Conservation (phyloP, 2,797 vertebrate species). For the Pelobates cultripes region DNA sequence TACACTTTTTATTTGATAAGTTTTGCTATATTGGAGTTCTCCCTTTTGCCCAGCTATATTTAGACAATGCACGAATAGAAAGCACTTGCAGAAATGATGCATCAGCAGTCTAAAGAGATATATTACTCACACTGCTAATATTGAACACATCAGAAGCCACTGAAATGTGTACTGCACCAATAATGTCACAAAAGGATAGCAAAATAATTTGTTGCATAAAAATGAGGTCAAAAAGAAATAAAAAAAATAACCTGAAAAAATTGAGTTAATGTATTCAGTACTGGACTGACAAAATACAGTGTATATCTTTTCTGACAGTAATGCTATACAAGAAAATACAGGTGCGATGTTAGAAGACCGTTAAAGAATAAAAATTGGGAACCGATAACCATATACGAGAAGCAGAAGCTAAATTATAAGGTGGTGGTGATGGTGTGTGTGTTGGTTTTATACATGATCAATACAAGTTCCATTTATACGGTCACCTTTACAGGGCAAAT, state of each 20-base stretch:
- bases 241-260: neutral
- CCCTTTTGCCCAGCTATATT: slow-evolving; percentile 48
- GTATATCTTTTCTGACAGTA: neutral
- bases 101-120: slow-evolving; percentile 50
- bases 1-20: slow-evolving; percentile 2
- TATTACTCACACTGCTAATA: slow-evolving; percentile 52
- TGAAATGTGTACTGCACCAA: slow-evolving; percentile 46
- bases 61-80: slow-evolving; percentile 46
- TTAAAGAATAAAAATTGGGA: neutral
- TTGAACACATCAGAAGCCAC: slow-evolving; percentile 47
- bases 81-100: slow-evolving; percentile 50
- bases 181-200: slow-evolving; percentile 50
- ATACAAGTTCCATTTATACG: too few relatives aligned
- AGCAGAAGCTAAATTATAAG: too few relatives aligned
- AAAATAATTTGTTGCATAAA: slow-evolving; percentile 47
- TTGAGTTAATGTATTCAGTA: slow-evolving; percentile 3
- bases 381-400: neutral
- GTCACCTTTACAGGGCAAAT: too few relatives aligned
- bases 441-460: too few relatives aligned
- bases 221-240: slow-evolving; percentile 34
- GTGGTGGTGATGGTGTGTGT: too few relatives aligned
- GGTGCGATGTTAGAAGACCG: neutral
- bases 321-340: neutral
- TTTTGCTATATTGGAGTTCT: slow-evolving; percentile 29
- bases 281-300: neutral